phyloP scores from a whole-genome alignment of 2,113 vertebrate genomes.

The Podilymbus podiceps region DNA sequence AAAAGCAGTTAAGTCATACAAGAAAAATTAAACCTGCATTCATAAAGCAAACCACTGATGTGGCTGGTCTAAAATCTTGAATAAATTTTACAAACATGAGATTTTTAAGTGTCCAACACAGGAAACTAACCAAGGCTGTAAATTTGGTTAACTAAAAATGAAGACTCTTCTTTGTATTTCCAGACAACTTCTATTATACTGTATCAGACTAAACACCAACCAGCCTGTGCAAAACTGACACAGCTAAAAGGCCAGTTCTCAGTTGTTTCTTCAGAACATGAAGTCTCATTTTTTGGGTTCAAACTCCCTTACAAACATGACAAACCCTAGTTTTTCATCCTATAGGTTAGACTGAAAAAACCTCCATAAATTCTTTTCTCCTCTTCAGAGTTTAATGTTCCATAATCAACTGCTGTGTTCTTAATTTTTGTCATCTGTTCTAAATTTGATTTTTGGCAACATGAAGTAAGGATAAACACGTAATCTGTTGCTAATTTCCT shows the following conservation, averaged over 20 bases:
- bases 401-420: neutral
- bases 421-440: constrained; percentile 32
- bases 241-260: neutral
- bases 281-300: neutral
- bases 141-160: neutral
- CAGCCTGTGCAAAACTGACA: neutral
- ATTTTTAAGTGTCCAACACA: neutral
- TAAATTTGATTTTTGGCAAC: constrained; percentile 25
- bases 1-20: neutral
- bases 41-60: neutral
- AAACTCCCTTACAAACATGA: neutral
- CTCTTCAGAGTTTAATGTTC: neutral
- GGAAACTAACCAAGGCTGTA: neutral
- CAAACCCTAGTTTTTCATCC: neutral
- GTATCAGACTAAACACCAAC: neutral
- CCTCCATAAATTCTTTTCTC: neutral
- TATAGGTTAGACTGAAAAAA: neutral
- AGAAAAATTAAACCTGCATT: neutral
- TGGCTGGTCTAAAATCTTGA: neutral
- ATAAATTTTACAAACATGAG: neutral
- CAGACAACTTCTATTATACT: neutral
- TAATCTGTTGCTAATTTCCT: constrained; percentile 22
- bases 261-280: neutral
- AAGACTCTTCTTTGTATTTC: neutral
- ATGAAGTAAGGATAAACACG: neutral